Evolutionary conservation across 2,113 vertebrate species (phyloP), one percentile per base, ranked within the genome.

Genomic region (Psettodes erumei): DNA sequence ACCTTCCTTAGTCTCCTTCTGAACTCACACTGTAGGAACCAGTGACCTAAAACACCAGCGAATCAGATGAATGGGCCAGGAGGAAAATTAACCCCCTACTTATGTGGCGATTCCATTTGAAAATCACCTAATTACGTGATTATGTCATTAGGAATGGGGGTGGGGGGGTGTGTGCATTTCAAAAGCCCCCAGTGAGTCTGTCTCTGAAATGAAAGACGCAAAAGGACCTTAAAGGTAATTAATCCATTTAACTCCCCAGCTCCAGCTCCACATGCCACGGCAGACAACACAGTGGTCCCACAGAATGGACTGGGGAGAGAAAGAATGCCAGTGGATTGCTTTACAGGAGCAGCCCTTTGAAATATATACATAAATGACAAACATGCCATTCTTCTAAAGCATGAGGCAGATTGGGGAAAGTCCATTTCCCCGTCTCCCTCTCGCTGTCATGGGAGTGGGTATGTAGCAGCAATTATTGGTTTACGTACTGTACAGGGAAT

Each of bases 51-150:
- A 92, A 91, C 90, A 87, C 88, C 88, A 87, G 85, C 73, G 91
- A 93, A 82, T 80, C 81, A 77, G 76, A 73, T 87, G 89, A 94
- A 86, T 85, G 81, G 92, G 86, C 92, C 53, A 21, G 79, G 72
- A 90, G 92, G 93, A 91, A 94, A 95, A 94, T 94, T 90, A 94
- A 90, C 93, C 93, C 91, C 89, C 90, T 90, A 88, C 86, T 95
- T 94, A 85, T 91, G 90, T 88, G 83, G 88, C 90, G 84, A 94
- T 92, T 90, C 92, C 90, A 93, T 94, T 94, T 91, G 93, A 95
- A 95, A 95, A 92, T 94, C 93, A 90, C 90, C 95, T 97, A 96
- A 98, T 97, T 95, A 97, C 92, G 93, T 90, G 94, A 97, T 99
- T 97, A 98, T 97, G 95, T 96, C 95, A 96, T 96, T 97, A 96